Evolutionary conservation across 2,797 vertebrate species (phyloP), one percentile per base, ranked within the genome.

Genomic region (Tarsius wallacei): DNA sequence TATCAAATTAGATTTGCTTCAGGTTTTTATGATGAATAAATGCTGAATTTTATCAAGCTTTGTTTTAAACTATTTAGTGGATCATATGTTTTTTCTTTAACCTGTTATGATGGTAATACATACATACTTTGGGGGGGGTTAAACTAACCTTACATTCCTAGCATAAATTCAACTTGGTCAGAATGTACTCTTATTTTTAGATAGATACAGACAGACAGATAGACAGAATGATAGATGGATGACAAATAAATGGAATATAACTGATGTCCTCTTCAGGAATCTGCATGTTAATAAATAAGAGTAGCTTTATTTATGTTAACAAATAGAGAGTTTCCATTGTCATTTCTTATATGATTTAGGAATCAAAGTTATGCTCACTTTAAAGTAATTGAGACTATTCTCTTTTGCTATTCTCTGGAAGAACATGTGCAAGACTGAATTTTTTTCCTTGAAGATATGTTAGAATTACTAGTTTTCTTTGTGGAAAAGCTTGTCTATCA

Each of bases 1-100:
- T 66, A 94, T 66, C 86, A 83, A 28, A 66, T 17, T 28, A 66
- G 51, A 80, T 36, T 71, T 71, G 53, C 53, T 90, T 90, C 6
- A 36, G 51, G 24, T 90, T 77, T 94, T 84, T 42, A 94, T 84
- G 63, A 87, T 6, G 19, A 70, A 70, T 61, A 70, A 74, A 66
- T 47, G 61, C 10, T 59, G 5, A 76, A 66, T 76, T 83, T 83
- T 51, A 90, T 77, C 36, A 77, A 84, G 19, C 17, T 84, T 24
- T 51, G 12, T 77, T 59, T 84, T 17, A 31, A 77, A 33, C 80
- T 77, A 66, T 76, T 77, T 15, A 64, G 5, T 4, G 9, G 7
- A 33, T 36, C 81, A 36, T 31, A 13, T 47, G 9, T 84, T 84
- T 94, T 24, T 24, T 90, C 19, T 90, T 22, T 64, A 64, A 83